Evolutionary conservation across 2,888 invertebrate species (phyloP).

Genomic region (Rotaria socialis): DNA sequence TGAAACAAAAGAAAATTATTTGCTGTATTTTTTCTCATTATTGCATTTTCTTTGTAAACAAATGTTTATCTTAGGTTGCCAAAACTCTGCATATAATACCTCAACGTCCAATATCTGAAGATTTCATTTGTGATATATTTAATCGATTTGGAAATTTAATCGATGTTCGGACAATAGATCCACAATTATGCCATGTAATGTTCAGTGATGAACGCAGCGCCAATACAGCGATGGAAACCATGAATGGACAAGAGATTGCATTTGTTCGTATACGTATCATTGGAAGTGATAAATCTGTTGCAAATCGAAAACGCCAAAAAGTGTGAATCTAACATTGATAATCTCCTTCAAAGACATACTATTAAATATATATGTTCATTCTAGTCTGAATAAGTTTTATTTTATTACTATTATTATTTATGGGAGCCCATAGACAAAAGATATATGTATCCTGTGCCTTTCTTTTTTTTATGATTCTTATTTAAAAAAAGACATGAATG

Average conservation of each 20-base stretch:
- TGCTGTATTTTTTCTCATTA: too few species aligned
- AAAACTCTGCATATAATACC: neutral
- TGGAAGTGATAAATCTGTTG: conserved; percentile 10
- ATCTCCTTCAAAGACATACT: neutral
- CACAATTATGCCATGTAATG: conserved; percentile 70
- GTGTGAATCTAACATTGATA: too few species aligned
- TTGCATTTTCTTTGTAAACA: neutral
- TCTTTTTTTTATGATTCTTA: neutral
- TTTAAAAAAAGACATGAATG: neutral
- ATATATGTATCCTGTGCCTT: neutral
- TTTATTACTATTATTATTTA: conserved; percentile 1
- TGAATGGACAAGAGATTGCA: conserved; percentile 71
- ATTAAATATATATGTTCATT: neutral
- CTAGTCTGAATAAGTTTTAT: neutral
- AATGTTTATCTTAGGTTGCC: neutral
- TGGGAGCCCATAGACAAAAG: neutral
- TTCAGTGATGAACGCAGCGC: conserved; percentile 84
- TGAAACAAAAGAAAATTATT: too few species aligned
- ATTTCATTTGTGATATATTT: conserved; percentile 66
- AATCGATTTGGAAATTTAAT: conserved; percentile 83
- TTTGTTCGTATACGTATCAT: conserved; percentile 18
- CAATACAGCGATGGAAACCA: conserved; percentile 77
- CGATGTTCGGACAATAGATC: conserved; percentile 67
- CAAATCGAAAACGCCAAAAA: conserved; percentile 22
- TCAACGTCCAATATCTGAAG: conserved; percentile 13